phyloP scores from a whole-genome alignment of 2,888 invertebrate species.

The Sesamia inferens region DNA sequence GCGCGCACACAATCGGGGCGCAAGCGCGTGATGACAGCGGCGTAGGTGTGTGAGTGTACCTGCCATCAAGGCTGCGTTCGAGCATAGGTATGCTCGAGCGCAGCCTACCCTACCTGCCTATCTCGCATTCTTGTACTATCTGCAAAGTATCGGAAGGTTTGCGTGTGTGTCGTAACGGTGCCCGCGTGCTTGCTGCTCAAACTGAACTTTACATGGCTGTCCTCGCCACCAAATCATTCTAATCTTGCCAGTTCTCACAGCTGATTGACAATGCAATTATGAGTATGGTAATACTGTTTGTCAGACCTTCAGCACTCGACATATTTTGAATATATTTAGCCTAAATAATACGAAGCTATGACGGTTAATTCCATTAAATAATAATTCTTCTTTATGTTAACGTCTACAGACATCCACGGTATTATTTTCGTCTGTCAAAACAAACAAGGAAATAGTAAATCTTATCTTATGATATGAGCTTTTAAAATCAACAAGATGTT shows the following conservation, averaged over 20 bases:
- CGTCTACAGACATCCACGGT: conserved; percentile 8
- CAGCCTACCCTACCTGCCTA: conserved; percentile 82
- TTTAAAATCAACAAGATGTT: conserved; percentile 34
- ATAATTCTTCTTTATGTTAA: conserved; percentile 36
- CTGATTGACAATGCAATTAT: conserved; percentile 84
- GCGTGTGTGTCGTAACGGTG: conserved; percentile 81
- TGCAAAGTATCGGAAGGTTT: conserved; percentile 80
- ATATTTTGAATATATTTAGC: conserved; percentile 52
- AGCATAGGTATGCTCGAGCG: conserved; percentile 56
- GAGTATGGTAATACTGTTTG: conserved; percentile 74
- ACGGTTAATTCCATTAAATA: conserved; percentile 30
- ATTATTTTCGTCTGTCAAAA: conserved; percentile 34
- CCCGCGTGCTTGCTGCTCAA: conserved; percentile 71
- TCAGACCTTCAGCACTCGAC: conserved; percentile 71
- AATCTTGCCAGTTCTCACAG: conserved; percentile 70
- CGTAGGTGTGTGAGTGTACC: conserved; percentile 69
- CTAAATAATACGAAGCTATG: conserved; percentile 32
- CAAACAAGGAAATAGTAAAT: conserved; percentile 49
- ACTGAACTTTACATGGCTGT: conserved; percentile 75
- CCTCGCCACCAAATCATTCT: conserved; percentile 74
- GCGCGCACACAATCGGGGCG: conserved; percentile 71
- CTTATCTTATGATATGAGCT: conserved; percentile 36
- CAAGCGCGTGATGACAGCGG: conserved; percentile 54
- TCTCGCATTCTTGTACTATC: conserved; percentile 86
- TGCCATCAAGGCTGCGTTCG: conserved; percentile 72